Evolutionary conservation across 2,797 vertebrate genomes (phyloP), one percentile per base, ranked within the genome.

Genomic region (Macropodus opercularis): DNA sequence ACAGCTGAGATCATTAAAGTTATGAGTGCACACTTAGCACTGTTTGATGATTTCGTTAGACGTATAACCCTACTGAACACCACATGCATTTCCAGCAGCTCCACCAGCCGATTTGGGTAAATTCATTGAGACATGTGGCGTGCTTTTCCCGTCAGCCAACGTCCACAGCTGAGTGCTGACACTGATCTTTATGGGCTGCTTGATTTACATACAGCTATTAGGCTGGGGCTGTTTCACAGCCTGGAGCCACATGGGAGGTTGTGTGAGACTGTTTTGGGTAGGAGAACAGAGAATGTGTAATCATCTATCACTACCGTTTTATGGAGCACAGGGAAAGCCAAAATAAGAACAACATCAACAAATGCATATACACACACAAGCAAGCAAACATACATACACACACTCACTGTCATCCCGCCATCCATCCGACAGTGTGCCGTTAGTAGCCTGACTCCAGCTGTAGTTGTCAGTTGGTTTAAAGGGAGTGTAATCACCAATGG

Each of bases 401-500:
- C 47, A 17, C 60, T 24, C 13, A 1, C 51, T 26, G 48, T 60
- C 76, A 69, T 78, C 80, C 65, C 71, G 73, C 76, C 83, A 81
- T 77, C 74, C 70, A 40, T 78, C 83, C 71, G 81, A 88, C 84
- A 77, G 75, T 81, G 87, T 84, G 81, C 83, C 81, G 78, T 91
- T 93, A 85, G 93, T 94, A 93, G 95, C 91, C 69, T 88, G 76
- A 93, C 93, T 96, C 94, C 95, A 96, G 94, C 95, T 96, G 95
- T 94, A 92, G 93, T 94, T 95, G 94, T 95, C 93, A 93, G 93
- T 92, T 90, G 90, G 93, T 96, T 93, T 94, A 90, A 94, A 93
- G 93, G 92, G 92, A 95, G 93, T 92, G 92, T 95, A 95, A 96
- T 96, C 94, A 95, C 93, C 92, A 94, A 91, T 93, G 92, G 93